Conservation (phyloP, 2,888 invertebrate genomes). For the Tenthredo notha region DNA sequence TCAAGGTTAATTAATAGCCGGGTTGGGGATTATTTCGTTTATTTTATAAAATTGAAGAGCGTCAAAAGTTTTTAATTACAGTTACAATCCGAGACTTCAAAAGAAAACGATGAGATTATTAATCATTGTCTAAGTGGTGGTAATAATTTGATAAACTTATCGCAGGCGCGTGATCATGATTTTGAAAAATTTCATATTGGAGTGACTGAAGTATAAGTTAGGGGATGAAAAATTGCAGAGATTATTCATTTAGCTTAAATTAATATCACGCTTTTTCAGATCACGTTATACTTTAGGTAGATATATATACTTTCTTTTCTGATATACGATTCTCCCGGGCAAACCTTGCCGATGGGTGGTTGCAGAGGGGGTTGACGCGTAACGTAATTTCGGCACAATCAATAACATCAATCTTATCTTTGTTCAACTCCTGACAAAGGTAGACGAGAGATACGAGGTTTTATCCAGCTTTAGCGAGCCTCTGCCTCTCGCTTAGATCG, state of each 20-base stretch:
- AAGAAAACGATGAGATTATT: constrained; percentile 13
- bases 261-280: constrained; percentile 39
- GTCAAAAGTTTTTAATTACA: constrained; percentile 8
- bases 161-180: neutral
- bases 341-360: neutral
- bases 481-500: constrained; percentile 38
- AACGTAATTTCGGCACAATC: constrained; percentile 52
- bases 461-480: constrained; percentile 33
- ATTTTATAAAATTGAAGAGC: neutral
- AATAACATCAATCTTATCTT: constrained; percentile 53
- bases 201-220: neutral
- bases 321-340: constrained; percentile 14
- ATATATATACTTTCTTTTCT: neutral
- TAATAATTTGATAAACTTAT: constrained; percentile 1
- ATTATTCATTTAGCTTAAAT: constrained; percentile 43
- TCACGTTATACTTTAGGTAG: neutral
- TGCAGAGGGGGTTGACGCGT: constrained; percentile 45
- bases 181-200: constrained; percentile 41
- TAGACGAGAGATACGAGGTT: constrained; percentile 49
- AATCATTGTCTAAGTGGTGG: constrained; percentile 17
- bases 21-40: neutral
- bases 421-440: constrained; percentile 47
- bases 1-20: constrained; percentile 12
- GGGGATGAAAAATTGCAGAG: constrained; percentile 22
- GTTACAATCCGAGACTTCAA: constrained; percentile 11